Conservation (phyloP, 1,140 invertebrate species). For the Hermetia illucens region DNA sequence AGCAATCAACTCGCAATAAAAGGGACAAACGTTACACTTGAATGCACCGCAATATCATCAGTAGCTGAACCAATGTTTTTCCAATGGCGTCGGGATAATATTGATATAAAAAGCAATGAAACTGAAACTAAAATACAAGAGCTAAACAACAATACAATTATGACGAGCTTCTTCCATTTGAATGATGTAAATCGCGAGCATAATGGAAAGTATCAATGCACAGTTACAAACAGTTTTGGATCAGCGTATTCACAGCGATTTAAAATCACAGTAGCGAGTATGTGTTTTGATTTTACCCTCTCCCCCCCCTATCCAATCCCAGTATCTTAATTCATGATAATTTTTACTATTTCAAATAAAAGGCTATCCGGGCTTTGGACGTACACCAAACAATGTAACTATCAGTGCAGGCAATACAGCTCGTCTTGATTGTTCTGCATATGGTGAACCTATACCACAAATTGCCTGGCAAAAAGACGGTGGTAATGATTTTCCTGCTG, state of each 20-base stretch:
- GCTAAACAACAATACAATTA: conserved; percentile 36
- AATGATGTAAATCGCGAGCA: conserved; percentile 56
- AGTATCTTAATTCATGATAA: not conserved
- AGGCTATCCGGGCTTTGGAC: conserved; percentile 77
- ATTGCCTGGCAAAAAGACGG: conserved; percentile 90
- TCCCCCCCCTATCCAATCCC: not conserved
- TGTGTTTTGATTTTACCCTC: too few species aligned
- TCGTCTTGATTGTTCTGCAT: conserved; percentile 78
- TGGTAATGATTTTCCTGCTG: conserved; percentile 90
- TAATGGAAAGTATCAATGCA: conserved; percentile 84
- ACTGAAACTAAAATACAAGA: not conserved
- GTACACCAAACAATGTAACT: conserved; percentile 71
- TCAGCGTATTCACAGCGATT: conserved; percentile 79
- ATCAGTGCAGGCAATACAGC: conserved; percentile 75
- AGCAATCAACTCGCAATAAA: conserved; percentile 66
- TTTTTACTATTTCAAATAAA: too few species aligned
- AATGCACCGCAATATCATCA: conserved; percentile 59
- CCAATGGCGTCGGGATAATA: conserved; percentile 80
- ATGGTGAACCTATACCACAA: conserved; percentile 74
- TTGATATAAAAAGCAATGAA: conserved; percentile 34
- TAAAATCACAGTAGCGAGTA: conserved; percentile 69
- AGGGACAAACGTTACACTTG: conserved; percentile 65
- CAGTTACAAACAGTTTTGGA: conserved; percentile 79
- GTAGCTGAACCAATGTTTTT: conserved; percentile 51
- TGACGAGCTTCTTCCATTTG: conserved; percentile 55